Evolutionary conservation across 2,797 vertebrate species (phyloP).

Genomic region (Lacerta viridis): DNA sequence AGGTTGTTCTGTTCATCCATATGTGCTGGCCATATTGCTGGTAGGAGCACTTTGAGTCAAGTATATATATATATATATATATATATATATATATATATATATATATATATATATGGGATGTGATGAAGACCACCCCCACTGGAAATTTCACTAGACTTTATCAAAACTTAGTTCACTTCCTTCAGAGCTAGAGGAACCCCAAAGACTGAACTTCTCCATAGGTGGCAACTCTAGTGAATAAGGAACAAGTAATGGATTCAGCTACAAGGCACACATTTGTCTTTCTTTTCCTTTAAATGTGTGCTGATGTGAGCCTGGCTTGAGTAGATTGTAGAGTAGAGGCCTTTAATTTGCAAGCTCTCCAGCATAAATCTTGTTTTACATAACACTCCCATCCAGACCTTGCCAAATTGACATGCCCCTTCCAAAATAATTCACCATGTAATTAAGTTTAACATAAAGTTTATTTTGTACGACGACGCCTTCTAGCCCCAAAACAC

Average conservation of each 20-base stretch:
- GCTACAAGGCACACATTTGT: neutral
- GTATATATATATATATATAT: no score
- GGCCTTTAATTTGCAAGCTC: neutral
- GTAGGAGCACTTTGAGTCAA: neutral
- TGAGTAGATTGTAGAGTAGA: neutral
- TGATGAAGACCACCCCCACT: neutral
- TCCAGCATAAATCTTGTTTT: conserved; percentile 50
- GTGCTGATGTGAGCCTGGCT: conserved; percentile 18
- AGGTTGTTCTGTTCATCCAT: neutral
- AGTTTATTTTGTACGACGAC: conserved; percentile 24
- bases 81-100: no score
- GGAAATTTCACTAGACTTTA: neutral
- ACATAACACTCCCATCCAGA: conserved; percentile 31
- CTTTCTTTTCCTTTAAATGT: conserved; percentile 12
- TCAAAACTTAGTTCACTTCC: neutral
- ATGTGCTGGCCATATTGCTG: neutral
- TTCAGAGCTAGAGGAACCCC: neutral
- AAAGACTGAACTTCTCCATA: neutral
- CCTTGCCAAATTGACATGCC: conserved; percentile 32
- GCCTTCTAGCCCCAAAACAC: conserved; percentile 31
- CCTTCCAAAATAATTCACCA: conserved; percentile 21
- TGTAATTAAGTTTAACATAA: conserved; percentile 8
- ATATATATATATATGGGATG: neutral
- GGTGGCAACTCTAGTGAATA: neutral
- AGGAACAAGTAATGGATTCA: neutral